Base-by-base conservation (phyloP, 2,888 invertebrate genomes). In the Chalcis sispes region DNA sequence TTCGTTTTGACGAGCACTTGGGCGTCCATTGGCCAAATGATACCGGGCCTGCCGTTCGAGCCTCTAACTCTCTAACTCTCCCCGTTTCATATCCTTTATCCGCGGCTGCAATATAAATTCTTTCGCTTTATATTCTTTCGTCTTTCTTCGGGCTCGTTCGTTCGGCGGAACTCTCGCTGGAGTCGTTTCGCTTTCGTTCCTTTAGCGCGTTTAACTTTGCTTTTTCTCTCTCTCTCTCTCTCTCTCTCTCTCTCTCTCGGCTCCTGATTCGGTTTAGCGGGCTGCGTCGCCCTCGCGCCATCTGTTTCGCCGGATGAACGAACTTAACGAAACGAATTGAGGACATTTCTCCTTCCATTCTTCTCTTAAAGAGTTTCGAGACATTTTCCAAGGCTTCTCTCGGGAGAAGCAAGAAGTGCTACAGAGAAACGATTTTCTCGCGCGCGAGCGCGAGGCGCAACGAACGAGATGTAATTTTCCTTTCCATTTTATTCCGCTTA, bases 251-350 rank as follows among this genome's bases (percentile, higher is more conserved):
- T 7, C 1, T 32, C 7, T 36, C 42, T 15, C 15, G 15, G n/a
- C n/a, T n/a, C n/a, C n/a, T n/a, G n/a, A n/a, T n/a, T n/a, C n/a
- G n/a, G n/a, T n/a, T n/a, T 15, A 42, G 8, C 42, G 42, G 2
- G 8, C 15, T 13, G 8, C 15, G 13, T 8, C 42, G 42, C 40
- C 56, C 27, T 27, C 59, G 27, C 18, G 23, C 40, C 13, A 10
- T 46, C 23, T 46, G 15, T 13, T 40, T 42, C 29, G n/a, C 40
- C 23, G 32, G 3, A 32, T 20, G 32, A 61, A 59, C 5, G 18
- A 48, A 58, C 66, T 52, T 73, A 73, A 73, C 73, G 73, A 73
- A 73, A 67, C 73, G 52, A 67, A 73, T 73, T 67, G 67, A 67
- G 52, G 36, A 50, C 52, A 42, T 20, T 54, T 15, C 54, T 42